Base-by-base conservation (phyloP, 2,797 vertebrate genomes). In the Aeoliscus strigatus region DNA sequence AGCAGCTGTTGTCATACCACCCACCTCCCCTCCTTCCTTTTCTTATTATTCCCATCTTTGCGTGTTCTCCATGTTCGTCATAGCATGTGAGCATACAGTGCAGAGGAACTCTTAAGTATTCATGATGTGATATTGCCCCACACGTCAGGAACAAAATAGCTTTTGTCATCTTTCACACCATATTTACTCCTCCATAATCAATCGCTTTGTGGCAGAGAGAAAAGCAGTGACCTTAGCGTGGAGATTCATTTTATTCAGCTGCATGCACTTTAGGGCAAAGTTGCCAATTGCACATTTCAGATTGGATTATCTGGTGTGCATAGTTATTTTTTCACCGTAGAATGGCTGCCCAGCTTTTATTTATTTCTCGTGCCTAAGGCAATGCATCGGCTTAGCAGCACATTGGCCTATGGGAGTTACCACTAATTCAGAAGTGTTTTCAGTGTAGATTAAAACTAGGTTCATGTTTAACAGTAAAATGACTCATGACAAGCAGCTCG, bases 251-350 rank as follows among this genome's bases (percentile, higher is more conserved):
- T 29, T 39, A 38, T 62, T 52, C 14, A 51, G 23, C 27, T 37
- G 5, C 46, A 35, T 38, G 41, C 33, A 46, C 56, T 69, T 38
- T 2, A 14, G 60, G 67, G 53, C 49, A 69, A 70, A 70, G 43
- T 41, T 52, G 63, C 40, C 70, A 75, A 76, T 69, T 72, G 51
- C 42, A 73, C 44, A 66, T 70, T 75, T 75, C 70, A 72, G 66
- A 63, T 75, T 62, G 50, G 44, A 61, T 80, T 71, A 66, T 69
- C 59, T 52, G 37, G 14, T 48, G 23, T 46, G 41, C 49, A 59
- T 21, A 35, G 47, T 14, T 51, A 66, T 68, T 59, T 43, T 48
- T 39, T 29, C 50, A 55, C 52, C 48, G 34, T 39, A 60, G 53
- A 51, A 66, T 50, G 39, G n/a, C n/a, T 14, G 6, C 9, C 51